Conservation (phyloP, 2,888 invertebrate genomes). For the Tigriopus californicus region DNA sequence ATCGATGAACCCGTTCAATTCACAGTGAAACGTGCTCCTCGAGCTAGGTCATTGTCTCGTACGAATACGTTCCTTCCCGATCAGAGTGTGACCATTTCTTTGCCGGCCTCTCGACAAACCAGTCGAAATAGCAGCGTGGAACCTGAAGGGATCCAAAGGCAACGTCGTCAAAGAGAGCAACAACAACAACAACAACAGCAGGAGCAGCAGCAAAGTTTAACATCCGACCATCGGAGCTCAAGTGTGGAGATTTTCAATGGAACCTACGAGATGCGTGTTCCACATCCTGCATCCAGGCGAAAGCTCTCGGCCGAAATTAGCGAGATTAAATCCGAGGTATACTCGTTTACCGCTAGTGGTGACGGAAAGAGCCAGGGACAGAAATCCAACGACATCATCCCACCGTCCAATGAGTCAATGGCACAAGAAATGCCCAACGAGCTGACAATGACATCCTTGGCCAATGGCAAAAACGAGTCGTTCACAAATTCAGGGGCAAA, state of each 20-base stretch:
- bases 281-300: not conserved
- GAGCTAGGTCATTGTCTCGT: no score
- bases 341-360: not conserved
- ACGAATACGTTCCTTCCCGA: not conserved
- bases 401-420: not conserved
- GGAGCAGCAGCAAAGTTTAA: no score
- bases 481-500: not conserved
- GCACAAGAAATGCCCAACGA: not conserved
- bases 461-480: not conserved
- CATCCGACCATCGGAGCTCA: not conserved
- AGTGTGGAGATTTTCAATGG: constrained; percentile 8
- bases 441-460: not conserved
- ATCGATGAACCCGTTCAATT: no score
- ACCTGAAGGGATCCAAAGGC: no score
- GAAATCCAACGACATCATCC: not conserved
- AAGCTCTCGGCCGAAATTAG: no score
- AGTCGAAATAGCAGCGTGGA: constrained; percentile 5
- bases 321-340: not conserved
- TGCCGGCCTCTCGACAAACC: not conserved
- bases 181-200: no score
- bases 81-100: constrained; percentile 9
- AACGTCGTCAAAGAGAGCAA: no score
- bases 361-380: not conserved
- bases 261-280: not conserved
- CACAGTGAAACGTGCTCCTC: no score